Percentiles rank a stretch among this genome's conserved stretches.
Evolutionary conservation across 23 tunicate genomes (phyloP).

Genomic region (Phallusia fumigata): DNA sequence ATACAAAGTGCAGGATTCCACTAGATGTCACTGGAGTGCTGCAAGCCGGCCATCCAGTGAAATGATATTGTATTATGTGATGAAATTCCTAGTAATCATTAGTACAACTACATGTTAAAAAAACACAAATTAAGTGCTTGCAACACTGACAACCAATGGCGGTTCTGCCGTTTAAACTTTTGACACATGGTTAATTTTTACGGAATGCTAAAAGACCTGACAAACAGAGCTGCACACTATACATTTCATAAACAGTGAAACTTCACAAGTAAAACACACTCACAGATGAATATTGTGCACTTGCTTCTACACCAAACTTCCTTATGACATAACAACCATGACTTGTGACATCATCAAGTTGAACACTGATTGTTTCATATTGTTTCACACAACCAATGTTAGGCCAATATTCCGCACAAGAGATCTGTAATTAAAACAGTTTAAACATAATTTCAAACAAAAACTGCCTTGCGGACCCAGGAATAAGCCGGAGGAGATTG

Average conservation of each 20-base stretch:
- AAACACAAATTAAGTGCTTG: too few species aligned
- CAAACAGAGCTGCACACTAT: background rate
- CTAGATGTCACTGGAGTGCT: slow-evolving; percentile 5
- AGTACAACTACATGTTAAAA: too few species aligned
- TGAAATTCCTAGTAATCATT: background rate
- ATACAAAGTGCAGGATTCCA: slow-evolving; percentile 10
- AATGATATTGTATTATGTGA: background rate
- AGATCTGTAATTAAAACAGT: background rate
- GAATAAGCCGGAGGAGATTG: too few species aligned
- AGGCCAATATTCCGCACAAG: slow-evolving; percentile 41
- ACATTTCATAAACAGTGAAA: background rate
- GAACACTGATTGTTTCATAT: background rate
- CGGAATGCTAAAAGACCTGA: background rate
- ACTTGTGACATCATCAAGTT: background rate
- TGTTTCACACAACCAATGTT: background rate
- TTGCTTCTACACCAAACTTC: background rate
- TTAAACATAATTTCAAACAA: too few species aligned
- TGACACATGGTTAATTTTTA: background rate
- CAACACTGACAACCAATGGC: too few species aligned
- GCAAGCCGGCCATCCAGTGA: background rate
- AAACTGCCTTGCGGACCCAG: background rate
- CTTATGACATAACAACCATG: background rate
- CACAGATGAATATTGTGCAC: background rate
- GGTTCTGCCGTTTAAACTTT: too few species aligned
- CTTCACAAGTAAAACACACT: background rate